phyloP scores from a whole-genome alignment of 2,888 invertebrate species.

The Embidobia sp. region DNA sequence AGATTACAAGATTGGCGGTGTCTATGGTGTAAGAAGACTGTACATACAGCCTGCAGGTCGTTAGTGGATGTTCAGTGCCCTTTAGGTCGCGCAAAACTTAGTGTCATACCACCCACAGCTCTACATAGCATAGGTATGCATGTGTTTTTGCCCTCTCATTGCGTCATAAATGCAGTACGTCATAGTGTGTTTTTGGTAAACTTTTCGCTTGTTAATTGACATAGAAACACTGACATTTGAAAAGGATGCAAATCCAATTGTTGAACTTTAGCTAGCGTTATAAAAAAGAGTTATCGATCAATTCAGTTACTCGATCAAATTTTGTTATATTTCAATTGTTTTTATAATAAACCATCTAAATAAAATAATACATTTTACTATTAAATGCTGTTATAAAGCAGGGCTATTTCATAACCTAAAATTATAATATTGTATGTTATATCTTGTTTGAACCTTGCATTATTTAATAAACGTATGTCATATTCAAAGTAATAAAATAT shows the following conservation, averaged over 20 bases:
- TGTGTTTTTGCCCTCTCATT: not conserved
- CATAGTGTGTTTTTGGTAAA: no score
- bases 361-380: no score
- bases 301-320: not conserved
- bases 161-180: slow-evolving; percentile 31
- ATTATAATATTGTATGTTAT: no score
- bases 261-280: not conserved
- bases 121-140: slow-evolving; percentile 91
- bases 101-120: slow-evolving; percentile 96
- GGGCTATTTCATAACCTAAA: no score
- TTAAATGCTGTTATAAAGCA: no score
- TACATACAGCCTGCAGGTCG: slow-evolving; percentile 95
- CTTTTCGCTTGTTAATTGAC: no score
- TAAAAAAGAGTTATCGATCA: not conserved
- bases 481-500: no score
- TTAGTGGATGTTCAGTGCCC: slow-evolving; percentile 90
- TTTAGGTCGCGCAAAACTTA: slow-evolving; percentile 93
- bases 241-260: slow-evolving; percentile 10
- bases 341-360: no score
- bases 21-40: slow-evolving; percentile 96
- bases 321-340: slow-evolving; percentile 2
- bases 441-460: no score
- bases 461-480: no score
- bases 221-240: slow-evolving; percentile 6
- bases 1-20: slow-evolving; percentile 98